Conservation (phyloP, 2,797 vertebrate genomes). For the Hydrophis major region DNA sequence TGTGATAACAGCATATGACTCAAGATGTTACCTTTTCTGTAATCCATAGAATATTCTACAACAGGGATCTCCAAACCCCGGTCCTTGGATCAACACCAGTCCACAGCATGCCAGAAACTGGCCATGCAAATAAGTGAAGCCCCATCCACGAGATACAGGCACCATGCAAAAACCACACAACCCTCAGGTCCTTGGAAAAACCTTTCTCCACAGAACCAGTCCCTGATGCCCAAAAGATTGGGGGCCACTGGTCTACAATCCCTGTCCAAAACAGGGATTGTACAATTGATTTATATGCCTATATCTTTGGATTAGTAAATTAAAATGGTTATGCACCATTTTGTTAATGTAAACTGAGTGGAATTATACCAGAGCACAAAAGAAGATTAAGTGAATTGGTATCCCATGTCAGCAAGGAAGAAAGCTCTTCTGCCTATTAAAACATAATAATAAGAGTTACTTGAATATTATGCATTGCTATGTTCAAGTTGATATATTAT, state of each 20-base stretch:
- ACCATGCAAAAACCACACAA: too few species aligned
- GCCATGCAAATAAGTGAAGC: too few species aligned
- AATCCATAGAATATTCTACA: not conserved
- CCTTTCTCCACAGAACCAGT: too few species aligned
- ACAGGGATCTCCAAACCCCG: too few species aligned
- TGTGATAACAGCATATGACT: not conserved
- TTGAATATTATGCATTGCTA: slow-evolving; percentile 35
- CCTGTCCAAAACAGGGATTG: not conserved
- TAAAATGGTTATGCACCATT: not conserved
- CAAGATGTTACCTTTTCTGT: too few species aligned
- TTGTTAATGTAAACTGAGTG: not conserved
- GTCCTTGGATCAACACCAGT: too few species aligned
- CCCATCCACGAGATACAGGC: too few species aligned
- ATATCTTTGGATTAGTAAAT: not conserved
- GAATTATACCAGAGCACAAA: not conserved
- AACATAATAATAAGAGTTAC: slow-evolving; percentile 18
- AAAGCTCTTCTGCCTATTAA: slow-evolving; percentile 1
- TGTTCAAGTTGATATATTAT: slow-evolving; percentile 57
- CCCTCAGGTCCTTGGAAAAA: too few species aligned
- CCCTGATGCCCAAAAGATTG: too few species aligned
- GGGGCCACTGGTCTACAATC: not conserved
- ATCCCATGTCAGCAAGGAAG: not conserved
- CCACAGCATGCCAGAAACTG: too few species aligned
- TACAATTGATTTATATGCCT: not conserved
- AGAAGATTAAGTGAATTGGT: not conserved